Evolutionary conservation across 2,797 vertebrate species (phyloP), one percentile per base, ranked within the genome.

Genomic region (Onychomys leucogaster): DNA sequence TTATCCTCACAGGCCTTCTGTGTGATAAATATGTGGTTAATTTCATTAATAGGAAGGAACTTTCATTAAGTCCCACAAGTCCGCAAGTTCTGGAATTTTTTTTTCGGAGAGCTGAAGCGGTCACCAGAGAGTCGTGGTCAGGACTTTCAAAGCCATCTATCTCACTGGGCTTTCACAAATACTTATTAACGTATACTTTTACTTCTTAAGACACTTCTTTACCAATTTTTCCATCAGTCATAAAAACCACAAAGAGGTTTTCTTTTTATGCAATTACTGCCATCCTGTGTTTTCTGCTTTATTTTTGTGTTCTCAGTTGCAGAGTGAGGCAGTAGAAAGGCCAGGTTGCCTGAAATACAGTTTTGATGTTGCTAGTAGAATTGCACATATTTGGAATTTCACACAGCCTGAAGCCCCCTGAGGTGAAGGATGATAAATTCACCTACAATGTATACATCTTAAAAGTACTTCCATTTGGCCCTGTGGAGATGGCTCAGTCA

Each of bases 301-400:
- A 6, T 93, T 80, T 92, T 25, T 9, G 55, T 57, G 52, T 86
- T 89, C 86, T 63, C 85, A 80, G 86, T 82, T 92, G 59, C 59
- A 88, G 83, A 41, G 11, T 16, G 13, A 92, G 67, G 57, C 32
- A 78, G 77, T 21, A 41, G 59, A 82, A 95, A 90, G 43, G 23
- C 49, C 78, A 32, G 37, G 25, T 75, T n/a, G 8, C 75, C 86
- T 88, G 73, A 94, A 95, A 94, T 32, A 46, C 0, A 90, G 49
- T 71, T 46, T n/a, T 85, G 92, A 76, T 2, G 94, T 80, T n/a
- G 83, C 57, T 91, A 4, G 78, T 71, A 94, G 95, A 94, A 77
- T 82, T 71, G 32, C 12, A 34, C 43, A 59, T 29, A 21, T 82
- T 75, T 43, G 46, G 78, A 89, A 29, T 91, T 88, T 85, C 12